phyloP scores from a whole-genome alignment of 2,888 invertebrate species.

The Elgonia sp. region DNA sequence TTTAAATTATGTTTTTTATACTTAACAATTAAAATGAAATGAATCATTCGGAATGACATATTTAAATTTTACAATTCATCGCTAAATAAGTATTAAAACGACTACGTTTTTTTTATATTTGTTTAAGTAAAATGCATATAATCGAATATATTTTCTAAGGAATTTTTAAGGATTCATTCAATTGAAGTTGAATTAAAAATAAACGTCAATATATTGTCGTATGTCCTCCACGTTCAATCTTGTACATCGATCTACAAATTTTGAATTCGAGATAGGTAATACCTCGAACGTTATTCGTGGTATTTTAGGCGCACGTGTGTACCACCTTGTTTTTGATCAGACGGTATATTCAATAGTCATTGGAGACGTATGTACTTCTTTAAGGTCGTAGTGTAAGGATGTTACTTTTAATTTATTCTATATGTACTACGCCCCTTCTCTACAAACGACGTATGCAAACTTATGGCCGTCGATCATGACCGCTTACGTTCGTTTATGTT shows the following conservation, averaged over 20 bases:
- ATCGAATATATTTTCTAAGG: too few relatives aligned
- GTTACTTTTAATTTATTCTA: conserved; percentile 71
- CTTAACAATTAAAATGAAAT: conserved; percentile 21
- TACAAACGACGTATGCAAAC: conserved; percentile 54
- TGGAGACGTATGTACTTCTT: conserved; percentile 39
- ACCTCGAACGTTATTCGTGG: conserved; percentile 35
- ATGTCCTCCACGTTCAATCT: conserved; percentile 56
- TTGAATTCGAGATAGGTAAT: conserved; percentile 67
- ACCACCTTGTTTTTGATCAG: conserved; percentile 50
- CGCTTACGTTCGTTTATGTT: conserved; percentile 44
- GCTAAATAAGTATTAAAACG: not conserved
- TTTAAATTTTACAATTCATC: not conserved
- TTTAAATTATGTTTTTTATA: conserved; percentile 8
- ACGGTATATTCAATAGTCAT: conserved; percentile 36
- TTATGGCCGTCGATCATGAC: conserved; percentile 44
- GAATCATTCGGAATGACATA: conserved; percentile 11
- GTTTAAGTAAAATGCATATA: too few relatives aligned
- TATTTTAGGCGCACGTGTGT: conserved; percentile 56
- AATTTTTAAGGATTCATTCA: too few relatives aligned
- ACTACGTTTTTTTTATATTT: too few relatives aligned
- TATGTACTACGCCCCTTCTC: conserved; percentile 40
- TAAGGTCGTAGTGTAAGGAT: conserved; percentile 43
- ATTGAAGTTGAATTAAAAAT: conserved; percentile 1
- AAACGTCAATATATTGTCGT: conserved; percentile 29
- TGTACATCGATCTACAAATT: conserved; percentile 75